Evolutionary conservation across 1,140 invertebrate species (phyloP).

Genomic region (Penaeus chinensis): DNA sequence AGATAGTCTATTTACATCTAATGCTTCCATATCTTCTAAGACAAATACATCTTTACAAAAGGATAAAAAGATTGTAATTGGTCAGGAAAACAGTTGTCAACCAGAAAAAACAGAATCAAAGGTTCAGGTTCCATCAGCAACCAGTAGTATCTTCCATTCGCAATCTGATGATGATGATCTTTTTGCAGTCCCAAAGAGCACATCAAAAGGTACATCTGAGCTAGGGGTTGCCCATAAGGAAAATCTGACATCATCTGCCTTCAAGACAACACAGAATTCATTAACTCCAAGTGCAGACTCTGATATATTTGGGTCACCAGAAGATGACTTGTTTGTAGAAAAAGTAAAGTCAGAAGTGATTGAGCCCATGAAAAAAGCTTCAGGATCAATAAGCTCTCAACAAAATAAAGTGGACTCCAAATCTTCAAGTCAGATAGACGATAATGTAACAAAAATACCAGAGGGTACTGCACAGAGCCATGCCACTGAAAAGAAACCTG

Average conservation of each 20-base stretch:
- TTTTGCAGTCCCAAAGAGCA: slow-evolving; percentile 26
- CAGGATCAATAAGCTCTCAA: too few species aligned
- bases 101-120: background rate
- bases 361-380: too few species aligned
- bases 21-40: background rate
- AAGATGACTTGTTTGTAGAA: slow-evolving; percentile 22
- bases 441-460: background rate
- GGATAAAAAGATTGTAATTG: background rate
- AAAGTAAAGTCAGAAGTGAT: slow-evolving; percentile 17
- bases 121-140: background rate
- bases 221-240: background rate
- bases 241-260: background rate
- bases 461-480: background rate
- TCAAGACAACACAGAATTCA: background rate
- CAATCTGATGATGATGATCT: slow-evolving; percentile 48
- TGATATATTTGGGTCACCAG: slow-evolving; percentile 22
- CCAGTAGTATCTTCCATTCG: slow-evolving; percentile 28
- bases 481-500: background rate
- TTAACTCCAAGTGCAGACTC: background rate
- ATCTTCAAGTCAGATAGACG: background rate
- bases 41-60: background rate
- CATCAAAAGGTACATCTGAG: background rate
- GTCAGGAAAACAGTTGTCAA: background rate
- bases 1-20: slow-evolving; percentile 8
- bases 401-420: too few species aligned